phyloP scores from a whole-genome alignment of 1,140 invertebrate genomes.

The Apis florea region DNA sequence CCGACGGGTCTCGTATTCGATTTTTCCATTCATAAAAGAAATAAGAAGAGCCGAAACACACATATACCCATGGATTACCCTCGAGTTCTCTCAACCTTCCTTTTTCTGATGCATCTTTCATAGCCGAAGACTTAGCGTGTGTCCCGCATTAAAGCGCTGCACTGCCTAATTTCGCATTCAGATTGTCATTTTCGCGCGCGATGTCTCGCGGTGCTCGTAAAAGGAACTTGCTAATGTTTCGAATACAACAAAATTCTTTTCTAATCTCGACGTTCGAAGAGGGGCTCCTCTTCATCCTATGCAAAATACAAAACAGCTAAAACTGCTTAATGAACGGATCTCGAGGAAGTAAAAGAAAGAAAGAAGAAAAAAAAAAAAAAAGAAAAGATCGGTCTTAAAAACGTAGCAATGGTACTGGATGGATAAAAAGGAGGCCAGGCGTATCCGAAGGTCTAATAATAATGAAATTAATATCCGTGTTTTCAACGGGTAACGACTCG shows the following conservation, averaged over 20 bases:
- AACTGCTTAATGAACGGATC: slow-evolving; percentile 32
- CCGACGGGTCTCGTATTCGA: neutral
- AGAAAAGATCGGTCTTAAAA: slow-evolving; percentile 5
- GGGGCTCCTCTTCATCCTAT: neutral
- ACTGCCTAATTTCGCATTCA: slow-evolving; percentile 44
- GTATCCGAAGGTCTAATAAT: slow-evolving; percentile 23
- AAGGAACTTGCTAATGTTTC: neutral
- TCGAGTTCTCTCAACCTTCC: neutral
- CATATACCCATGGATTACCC: neutral
- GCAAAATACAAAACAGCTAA: slow-evolving; percentile 22
- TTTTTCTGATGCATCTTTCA: slow-evolving; percentile 13
- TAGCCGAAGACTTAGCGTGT: neutral
- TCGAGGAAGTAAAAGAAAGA: neutral
- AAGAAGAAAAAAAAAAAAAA: neutral
- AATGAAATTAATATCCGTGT: slow-evolving; percentile 37
- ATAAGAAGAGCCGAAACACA: neutral
- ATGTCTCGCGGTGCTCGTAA: slow-evolving; percentile 18
- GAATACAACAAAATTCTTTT: slow-evolving; percentile 29
- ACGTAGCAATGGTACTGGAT: slow-evolving; percentile 1
- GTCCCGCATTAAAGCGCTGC: slow-evolving; percentile 8
- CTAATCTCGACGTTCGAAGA: slow-evolving; percentile 27
- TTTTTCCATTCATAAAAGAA: slow-evolving; percentile 3
- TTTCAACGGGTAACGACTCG: slow-evolving; percentile 8
- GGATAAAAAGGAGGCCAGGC: neutral
- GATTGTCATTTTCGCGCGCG: slow-evolving; percentile 44